Evolutionary conservation across 2,888 invertebrate species (phyloP).

Genomic region (Amphipyra berbera): DNA sequence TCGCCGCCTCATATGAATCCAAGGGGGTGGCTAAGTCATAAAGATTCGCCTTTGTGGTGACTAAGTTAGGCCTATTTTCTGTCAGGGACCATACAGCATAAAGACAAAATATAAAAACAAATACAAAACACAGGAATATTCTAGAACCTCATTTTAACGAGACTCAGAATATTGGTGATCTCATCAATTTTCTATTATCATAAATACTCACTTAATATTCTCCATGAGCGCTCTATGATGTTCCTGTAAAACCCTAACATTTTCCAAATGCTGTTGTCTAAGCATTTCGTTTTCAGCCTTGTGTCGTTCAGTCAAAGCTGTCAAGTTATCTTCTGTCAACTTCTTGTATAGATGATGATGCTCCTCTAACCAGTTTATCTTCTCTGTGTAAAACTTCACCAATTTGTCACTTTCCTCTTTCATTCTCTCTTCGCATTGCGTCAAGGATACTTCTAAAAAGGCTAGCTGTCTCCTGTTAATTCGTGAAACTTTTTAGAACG

Average conservation of each 20-base stretch:
- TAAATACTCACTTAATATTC: slow-evolving; percentile 84
- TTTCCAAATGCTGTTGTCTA: slow-evolving; percentile 85
- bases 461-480: slow-evolving; percentile 88
- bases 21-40: no score
- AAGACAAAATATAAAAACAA: no score
- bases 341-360: slow-evolving; percentile 86
- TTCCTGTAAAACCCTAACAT: slow-evolving; percentile 81
- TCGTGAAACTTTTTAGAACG: background rate
- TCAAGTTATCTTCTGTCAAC: slow-evolving; percentile 87
- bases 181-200: background rate
- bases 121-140: no score
- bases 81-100: no score
- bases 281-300: slow-evolving; percentile 81
- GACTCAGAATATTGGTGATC: no score
- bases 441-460: slow-evolving; percentile 88
- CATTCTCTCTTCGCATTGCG: slow-evolving; percentile 89
- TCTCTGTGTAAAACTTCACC: slow-evolving; percentile 85
- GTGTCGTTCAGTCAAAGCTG: slow-evolving; percentile 83
- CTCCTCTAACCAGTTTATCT: slow-evolving; percentile 87
- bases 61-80: no score
- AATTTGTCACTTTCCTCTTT: slow-evolving; percentile 89
- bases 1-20: no score
- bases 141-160: no score
- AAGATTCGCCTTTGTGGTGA: no score
- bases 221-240: slow-evolving; percentile 89